Conservation (phyloP, 2,113 vertebrate genomes). For the Toxotes chatareus region DNA sequence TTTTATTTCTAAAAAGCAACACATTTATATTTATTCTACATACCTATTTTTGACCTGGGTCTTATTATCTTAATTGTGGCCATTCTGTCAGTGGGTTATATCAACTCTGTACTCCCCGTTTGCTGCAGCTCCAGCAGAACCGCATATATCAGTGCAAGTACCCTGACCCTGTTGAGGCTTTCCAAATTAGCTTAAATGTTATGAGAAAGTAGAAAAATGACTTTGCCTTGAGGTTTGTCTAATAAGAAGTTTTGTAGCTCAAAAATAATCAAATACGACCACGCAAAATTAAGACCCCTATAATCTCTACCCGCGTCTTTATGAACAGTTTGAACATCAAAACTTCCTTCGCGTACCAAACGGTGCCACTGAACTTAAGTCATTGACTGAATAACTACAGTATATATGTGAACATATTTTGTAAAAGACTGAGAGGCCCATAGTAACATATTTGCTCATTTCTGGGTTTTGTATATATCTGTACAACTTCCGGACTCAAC, state of each 20-base stretch:
- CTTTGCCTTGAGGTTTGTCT: neutral
- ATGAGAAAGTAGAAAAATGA: neutral
- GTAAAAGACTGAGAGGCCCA: no score
- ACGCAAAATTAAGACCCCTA: no score
- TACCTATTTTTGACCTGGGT: no score
- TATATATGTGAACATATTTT: no score
- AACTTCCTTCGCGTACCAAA: no score
- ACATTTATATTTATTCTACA: no score
- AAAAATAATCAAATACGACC: neutral
- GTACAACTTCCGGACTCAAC: neutral
- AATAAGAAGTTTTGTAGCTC: no score
- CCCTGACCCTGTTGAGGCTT: neutral
- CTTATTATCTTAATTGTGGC: neutral
- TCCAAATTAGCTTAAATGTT: neutral
- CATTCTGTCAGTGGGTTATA: neutral
- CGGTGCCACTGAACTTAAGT: no score
- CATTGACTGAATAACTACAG: no score
- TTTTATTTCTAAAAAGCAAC: no score
- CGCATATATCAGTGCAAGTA: neutral
- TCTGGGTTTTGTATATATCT: neutral
- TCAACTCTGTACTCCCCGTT: neutral
- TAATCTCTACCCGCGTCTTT: neutral
- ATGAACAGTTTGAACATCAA: no score
- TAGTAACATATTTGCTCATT: neutral
- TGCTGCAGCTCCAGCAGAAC: neutral